Evolutionary conservation across 2,113 vertebrate species (phyloP).

Genomic region (Tauraco erythrolophus): DNA sequence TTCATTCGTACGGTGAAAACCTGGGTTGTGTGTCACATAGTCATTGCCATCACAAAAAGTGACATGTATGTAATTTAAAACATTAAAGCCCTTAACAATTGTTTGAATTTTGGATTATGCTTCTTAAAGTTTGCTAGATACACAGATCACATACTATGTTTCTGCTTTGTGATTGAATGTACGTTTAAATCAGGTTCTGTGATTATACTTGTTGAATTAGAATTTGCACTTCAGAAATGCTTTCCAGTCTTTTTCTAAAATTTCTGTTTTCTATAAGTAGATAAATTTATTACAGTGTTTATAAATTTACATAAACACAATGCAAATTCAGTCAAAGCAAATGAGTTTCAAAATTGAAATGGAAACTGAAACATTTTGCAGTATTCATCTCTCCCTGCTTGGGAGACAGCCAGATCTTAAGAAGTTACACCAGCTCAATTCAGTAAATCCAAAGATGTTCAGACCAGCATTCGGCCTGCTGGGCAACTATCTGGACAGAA

Average conservation of each 20-base stretch:
- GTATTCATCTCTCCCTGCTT: conserved; percentile 49
- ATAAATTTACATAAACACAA: conserved; percentile 64
- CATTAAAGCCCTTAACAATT: background rate
- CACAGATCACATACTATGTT: background rate
- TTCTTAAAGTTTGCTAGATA: background rate
- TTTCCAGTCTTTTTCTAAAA: conserved; percentile 30
- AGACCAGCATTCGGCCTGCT: background rate
- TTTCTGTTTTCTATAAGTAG: conserved; percentile 46
- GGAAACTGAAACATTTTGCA: conserved; percentile 56
- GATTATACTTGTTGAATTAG: background rate
- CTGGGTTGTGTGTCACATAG: background rate
- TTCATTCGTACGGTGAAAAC: background rate
- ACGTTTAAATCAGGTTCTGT: conserved; percentile 31
- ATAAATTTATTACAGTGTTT: conserved; percentile 66
- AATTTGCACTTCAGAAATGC: background rate
- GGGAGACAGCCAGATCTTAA: conserved; percentile 65
- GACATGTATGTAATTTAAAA: background rate
- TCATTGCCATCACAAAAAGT: background rate
- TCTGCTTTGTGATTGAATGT: background rate
- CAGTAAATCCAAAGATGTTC: conserved; percentile 10
- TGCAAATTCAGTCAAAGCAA: conserved; percentile 63
- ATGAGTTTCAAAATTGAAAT: conserved; percentile 58
- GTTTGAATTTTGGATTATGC: background rate
- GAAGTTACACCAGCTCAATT: conserved; percentile 58
- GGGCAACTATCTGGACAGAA: background rate